Base-by-base conservation (phyloP, 2,888 invertebrate genomes). In the Drosophila atripex region DNA sequence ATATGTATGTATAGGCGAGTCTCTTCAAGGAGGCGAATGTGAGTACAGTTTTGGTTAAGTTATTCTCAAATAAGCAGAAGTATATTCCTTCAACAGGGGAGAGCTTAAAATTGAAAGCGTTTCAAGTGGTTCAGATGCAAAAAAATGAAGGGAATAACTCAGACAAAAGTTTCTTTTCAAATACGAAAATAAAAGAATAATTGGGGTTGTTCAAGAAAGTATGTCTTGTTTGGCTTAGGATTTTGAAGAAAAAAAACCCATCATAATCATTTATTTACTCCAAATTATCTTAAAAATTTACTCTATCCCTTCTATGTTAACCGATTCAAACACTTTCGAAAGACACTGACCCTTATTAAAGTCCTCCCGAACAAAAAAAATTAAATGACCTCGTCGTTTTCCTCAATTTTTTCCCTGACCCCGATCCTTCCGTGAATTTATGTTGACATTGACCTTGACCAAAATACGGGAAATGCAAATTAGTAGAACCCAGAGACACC, bases 391-490 rank as follows among this genome's bases (percentile, higher is more conserved):
- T 28, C n/a, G 3, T 14, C n/a, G 11, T 30, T 16, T 43, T 51
- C 18, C 21, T 39, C 7, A 21, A 4, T 5, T 12, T 38, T 38
- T 43, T 41, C 16, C 25, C 4, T 55, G 86, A 79, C 79, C 76
- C 74, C 73, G 78, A 76, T 49, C 63, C 14, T 71, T 56, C 54
- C 55, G 7, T 46, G 41, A 80, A 77, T 78, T 74, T 61, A 72
- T 76, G 56, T 78, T 75, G 72, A 52, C 76, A 71, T 73, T 78
- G 84, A 75, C 89, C 89, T 87, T 88, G 87, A 87, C 86, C 88
- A 63, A 74, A 73, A 72, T 71, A 52, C 51, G 51, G 50, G 30
- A 79, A 77, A 85, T 87, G 85, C 80, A 87, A 85, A 87, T 84
- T 84, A 82, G 83, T 77, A 68, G 54, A 65, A 68, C 61, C 61